These are phyloP conservation scores for Ceratitis capitata DNA, from an alignment of 1,140 invertebrate genomes.

Conservation along the genomic window DNA sequence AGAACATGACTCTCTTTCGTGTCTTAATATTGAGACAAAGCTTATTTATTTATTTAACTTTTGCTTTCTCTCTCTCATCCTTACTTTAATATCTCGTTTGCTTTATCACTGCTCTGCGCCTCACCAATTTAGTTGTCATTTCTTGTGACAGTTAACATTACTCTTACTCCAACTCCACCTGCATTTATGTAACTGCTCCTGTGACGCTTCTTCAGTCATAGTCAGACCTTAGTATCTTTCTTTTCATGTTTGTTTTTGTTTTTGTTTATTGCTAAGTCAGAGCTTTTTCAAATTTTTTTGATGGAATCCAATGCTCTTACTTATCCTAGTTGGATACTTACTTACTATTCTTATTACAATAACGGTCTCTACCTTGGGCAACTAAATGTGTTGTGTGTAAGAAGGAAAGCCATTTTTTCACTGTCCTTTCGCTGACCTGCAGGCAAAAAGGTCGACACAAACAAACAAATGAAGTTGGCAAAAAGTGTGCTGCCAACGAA, in stretches of 20 bases:
- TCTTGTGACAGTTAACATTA: conserved; percentile 37
- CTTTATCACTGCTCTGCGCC: background rate
- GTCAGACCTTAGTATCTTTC: background rate
- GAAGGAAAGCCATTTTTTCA: background rate
- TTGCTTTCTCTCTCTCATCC: background rate
- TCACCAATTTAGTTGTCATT: conserved; percentile 40
- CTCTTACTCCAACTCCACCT: background rate
- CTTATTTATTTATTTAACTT: background rate
- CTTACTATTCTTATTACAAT: background rate
- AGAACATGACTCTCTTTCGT: no score
- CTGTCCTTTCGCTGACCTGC: background rate
- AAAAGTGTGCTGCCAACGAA: background rate
- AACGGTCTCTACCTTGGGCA: background rate
- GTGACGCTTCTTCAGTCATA: background rate
- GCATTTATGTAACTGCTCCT: conserved; percentile 13
- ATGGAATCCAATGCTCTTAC: background rate
- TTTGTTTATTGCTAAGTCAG: background rate
- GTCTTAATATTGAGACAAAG: no score
- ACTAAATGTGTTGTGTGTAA: background rate
- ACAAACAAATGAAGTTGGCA: no score
- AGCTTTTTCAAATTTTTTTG: background rate
- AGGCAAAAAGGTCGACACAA: background rate
- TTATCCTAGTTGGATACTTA: background rate
- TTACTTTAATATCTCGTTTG: background rate
- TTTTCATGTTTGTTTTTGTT: no score